These are phyloP conservation scores for Byasa hedistus DNA, from an alignment of 2,888 invertebrate species.

Conservation along the genomic window DNA sequence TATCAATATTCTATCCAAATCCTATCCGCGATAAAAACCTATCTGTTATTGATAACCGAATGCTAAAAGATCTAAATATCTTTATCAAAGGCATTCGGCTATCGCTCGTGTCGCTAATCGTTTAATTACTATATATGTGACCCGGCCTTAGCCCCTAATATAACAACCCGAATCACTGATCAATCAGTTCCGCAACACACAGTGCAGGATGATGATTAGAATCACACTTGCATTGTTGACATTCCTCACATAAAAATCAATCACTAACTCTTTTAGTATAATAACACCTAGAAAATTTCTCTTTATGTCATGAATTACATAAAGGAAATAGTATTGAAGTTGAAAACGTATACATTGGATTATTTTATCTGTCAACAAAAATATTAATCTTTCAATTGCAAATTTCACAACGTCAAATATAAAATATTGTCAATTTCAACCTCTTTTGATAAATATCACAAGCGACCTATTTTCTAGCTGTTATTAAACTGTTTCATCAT, in stretches of 20 bases:
- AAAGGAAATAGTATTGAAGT: neutral
- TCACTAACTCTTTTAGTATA: conserved; percentile 8
- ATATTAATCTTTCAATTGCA: neutral
- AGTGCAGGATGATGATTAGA: neutral
- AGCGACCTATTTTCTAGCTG: neutral
- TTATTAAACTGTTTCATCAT: conserved; percentile 3
- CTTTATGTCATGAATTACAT: neutral
- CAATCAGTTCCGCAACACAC: neutral
- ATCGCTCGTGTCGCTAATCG: neutral
- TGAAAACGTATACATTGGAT: neutral
- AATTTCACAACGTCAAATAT: no score
- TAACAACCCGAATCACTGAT: conserved; percentile 8
- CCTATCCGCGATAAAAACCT: neutral
- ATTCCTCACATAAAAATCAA: conserved; percentile 2
- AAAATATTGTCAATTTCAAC: no score
- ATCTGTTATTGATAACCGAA: neutral
- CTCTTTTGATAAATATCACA: neutral
- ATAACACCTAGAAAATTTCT: conserved; percentile 7
- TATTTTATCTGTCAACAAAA: neutral
- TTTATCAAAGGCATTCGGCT: neutral
- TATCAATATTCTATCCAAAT: neutral
- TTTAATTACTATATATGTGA: neutral
- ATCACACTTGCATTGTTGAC: neutral
- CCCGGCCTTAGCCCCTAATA: conserved; percentile 8
- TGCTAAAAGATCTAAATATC: conserved; percentile 1